A percentile compares a stretch with the other conserved stretches of the same genome.
These are phyloP conservation scores for Lepidurus apus DNA, from an alignment of 1,140 invertebrate species.

Conservation along the genomic window DNA sequence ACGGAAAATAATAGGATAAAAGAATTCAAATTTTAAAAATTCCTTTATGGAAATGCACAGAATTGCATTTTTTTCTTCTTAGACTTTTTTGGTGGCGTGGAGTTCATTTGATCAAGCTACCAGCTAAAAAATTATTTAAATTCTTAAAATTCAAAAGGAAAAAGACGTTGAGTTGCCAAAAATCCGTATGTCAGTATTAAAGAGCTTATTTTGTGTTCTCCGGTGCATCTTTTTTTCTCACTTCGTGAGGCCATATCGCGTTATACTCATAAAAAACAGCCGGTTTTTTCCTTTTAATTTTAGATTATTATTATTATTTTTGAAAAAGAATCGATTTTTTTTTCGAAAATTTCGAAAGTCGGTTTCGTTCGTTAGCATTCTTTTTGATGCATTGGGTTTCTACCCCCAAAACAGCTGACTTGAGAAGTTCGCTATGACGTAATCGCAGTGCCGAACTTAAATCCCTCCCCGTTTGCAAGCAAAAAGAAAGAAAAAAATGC, in stretches of 20 bases:
- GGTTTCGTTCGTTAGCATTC: background rate
- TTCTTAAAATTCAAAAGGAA: background rate
- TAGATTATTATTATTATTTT: background rate
- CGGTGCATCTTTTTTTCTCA: background rate
- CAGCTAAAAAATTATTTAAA: background rate
- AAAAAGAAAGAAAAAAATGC: background rate
- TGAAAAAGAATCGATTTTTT: too few relatives aligned
- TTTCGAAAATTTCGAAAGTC: background rate
- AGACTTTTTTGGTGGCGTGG: background rate
- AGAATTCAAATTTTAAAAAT: too few relatives aligned
- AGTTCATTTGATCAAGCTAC: background rate
- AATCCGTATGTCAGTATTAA: constrained; percentile 22
- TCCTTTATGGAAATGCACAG: too few relatives aligned
- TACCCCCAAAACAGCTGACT: background rate
- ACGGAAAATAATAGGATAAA: too few relatives aligned
- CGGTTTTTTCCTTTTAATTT: background rate
- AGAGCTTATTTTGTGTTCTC: constrained; percentile 19
- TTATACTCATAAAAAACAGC: background rate
- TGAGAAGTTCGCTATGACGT: constrained; percentile 18
- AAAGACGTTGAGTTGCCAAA: background rate
- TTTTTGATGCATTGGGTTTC: background rate
- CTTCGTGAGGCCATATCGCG: background rate
- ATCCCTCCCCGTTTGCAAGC: background rate
- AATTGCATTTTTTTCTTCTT: background rate
- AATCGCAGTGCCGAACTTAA: background rate